These are phyloP conservation scores for Mamestra configurata DNA, from an alignment of 1,140 invertebrate genomes.

Conservation along the genomic window DNA sequence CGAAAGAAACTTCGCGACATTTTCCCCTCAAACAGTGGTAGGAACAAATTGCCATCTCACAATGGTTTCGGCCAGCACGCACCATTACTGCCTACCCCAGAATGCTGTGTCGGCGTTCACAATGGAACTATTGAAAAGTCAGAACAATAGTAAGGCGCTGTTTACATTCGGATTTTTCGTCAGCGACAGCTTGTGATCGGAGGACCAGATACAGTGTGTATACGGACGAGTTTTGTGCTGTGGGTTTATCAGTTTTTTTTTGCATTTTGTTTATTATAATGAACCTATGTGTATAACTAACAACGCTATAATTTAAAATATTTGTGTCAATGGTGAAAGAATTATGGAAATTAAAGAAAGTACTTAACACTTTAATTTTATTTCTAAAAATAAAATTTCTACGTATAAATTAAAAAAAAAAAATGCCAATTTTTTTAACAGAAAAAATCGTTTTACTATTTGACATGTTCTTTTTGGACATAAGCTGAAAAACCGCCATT, in stretches of 20 bases:
- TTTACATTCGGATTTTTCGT: constrained; percentile 66
- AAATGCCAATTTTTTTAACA: no score
- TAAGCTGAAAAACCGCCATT: no score
- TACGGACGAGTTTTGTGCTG: background rate
- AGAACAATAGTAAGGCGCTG: constrained; percentile 71
- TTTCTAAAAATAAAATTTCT: no score
- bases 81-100: constrained; percentile 47
- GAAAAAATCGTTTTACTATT: no score
- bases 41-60: constrained; percentile 39
- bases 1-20: constrained; percentile 35
- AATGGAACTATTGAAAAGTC: constrained; percentile 71
- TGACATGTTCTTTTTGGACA: no score
- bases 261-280: no score
- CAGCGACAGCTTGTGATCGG: constrained; percentile 66
- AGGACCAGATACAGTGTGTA: background rate
- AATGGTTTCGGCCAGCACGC: constrained; percentile 47
- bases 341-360: no score
- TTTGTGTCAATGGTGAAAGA: no score
- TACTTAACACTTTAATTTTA: no score
- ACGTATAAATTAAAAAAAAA: no score
- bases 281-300: no score
- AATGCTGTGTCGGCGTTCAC: constrained; percentile 55
- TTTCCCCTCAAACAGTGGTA: constrained; percentile 22
- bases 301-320: no score
- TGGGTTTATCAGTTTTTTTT: background rate